These are phyloP conservation scores for Ginglymostoma cirratum DNA, from an alignment of 2,113 vertebrate genomes.

Conservation along the genomic window DNA sequence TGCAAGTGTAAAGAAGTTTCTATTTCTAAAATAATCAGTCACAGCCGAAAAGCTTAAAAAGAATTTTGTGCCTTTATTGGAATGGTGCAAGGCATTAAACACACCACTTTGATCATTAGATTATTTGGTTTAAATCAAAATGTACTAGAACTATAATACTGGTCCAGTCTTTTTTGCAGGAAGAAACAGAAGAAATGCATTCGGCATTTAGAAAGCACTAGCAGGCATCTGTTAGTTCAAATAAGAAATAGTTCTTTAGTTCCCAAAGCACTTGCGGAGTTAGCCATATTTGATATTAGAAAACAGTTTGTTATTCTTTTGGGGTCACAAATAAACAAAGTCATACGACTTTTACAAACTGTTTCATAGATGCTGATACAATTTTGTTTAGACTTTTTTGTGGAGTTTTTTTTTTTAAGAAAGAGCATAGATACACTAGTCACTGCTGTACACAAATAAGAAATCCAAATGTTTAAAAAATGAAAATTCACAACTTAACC, in stretches of 20 bases:
- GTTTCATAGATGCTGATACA: background rate
- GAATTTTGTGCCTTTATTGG: slow-evolving; percentile 87
- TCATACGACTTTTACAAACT: slow-evolving; percentile 47
- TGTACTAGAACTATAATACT: slow-evolving; percentile 74
- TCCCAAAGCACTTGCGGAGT: slow-evolving; percentile 59
- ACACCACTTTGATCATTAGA: slow-evolving; percentile 75
- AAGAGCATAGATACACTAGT: slow-evolving; percentile 21
- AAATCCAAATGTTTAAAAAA: background rate
- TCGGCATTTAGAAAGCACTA: slow-evolving; percentile 68
- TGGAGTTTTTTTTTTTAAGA: too few species aligned
- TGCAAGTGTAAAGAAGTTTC: background rate
- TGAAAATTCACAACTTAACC: background rate
- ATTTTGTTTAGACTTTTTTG: slow-evolving; percentile 24
- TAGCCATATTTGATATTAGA: slow-evolving; percentile 52
- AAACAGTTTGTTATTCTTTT: slow-evolving; percentile 52
- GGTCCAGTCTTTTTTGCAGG: slow-evolving; percentile 68
- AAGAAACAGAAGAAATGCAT: slow-evolving; percentile 62
- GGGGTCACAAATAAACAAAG: slow-evolving; percentile 47
- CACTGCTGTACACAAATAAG: background rate
- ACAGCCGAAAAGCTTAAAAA: slow-evolving; percentile 73
- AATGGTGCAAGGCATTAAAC: slow-evolving; percentile 85
- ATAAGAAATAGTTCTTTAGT: slow-evolving; percentile 55
- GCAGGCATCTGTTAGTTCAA: slow-evolving; percentile 64
- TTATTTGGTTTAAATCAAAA: slow-evolving; percentile 75
- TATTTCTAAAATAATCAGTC: slow-evolving; percentile 46